Percentiles rank a stretch among this genome's conserved stretches.
Conservation (phyloP, 2,888 invertebrate genomes). For the Rhopalosiphum nymphaeae region DNA sequence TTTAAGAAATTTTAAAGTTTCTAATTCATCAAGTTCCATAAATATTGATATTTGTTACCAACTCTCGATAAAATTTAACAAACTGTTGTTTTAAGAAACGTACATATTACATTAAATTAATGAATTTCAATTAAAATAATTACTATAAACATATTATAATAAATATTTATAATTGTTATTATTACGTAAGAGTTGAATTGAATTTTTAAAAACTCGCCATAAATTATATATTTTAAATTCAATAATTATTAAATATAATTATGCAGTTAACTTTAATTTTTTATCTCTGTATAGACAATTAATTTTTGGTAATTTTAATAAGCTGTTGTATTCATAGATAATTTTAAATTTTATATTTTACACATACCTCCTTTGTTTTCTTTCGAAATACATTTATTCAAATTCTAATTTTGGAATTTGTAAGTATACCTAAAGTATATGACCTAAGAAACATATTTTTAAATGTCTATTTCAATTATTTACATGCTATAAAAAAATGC, state of each 20-base stretch:
- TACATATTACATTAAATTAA: neutral
- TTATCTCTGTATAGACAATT: neutral
- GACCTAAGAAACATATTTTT: too few relatives aligned
- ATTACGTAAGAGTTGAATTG: neutral
- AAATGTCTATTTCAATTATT: too few relatives aligned
- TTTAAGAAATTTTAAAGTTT: slow-evolving; percentile 25
- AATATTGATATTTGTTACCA: neutral
- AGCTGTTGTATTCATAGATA: neutral
- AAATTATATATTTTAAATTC: neutral
- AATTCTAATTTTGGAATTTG: too few relatives aligned
- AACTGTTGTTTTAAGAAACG: neutral
- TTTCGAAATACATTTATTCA: neutral
- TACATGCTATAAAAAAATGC: too few relatives aligned
- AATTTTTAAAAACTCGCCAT: neutral
- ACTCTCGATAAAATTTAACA: neutral
- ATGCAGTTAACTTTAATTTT: neutral
- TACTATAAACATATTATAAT: neutral
- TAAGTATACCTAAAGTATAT: too few relatives aligned
- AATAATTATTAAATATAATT: neutral
- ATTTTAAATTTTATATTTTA: neutral
- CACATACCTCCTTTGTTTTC: neutral
- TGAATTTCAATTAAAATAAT: neutral
- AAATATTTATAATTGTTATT: neutral
- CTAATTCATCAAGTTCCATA: slow-evolving; percentile 15
- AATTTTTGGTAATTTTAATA: neutral